Conservation (phyloP, 2,113 vertebrate genomes). For the Bolborhynchus lineola region DNA sequence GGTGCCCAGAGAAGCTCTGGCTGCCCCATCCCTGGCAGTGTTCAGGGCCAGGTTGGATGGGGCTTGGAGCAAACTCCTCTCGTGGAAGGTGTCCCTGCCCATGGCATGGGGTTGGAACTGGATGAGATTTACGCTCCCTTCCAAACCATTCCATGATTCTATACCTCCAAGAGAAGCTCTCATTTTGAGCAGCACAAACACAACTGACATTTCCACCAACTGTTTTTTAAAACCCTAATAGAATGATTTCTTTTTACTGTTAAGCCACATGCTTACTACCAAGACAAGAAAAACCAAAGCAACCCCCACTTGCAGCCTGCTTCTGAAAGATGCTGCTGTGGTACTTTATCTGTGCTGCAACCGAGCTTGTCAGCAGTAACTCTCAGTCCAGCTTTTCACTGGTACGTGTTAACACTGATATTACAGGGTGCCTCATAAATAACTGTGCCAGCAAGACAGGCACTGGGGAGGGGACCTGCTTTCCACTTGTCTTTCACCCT, state of each 20-base stretch:
- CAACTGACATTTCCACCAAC: not conserved
- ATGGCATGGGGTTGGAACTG: not conserved
- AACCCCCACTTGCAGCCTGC: not conserved
- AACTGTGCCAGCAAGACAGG: conserved; percentile 55
- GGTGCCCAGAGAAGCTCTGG: not conserved
- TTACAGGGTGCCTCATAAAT: not conserved
- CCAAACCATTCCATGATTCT: not conserved
- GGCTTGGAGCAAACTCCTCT: not conserved
- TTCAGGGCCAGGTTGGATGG: not conserved
- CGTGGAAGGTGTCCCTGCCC: not conserved
- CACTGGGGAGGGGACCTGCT: conserved; percentile 68
- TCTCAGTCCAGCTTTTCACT: not conserved
- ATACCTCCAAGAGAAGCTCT: not conserved
- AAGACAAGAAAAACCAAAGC: not conserved
- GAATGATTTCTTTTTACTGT: not conserved
- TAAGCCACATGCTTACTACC: not conserved
- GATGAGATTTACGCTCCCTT: not conserved
- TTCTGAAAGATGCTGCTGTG: not conserved
- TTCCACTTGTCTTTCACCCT: conserved; percentile 61
- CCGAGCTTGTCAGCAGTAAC: not conserved
- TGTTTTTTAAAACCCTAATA: not conserved
- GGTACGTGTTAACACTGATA: not conserved
- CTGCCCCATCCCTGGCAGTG: no score
- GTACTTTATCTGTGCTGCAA: not conserved
- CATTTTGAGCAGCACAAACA: not conserved